These are phyloP conservation scores for Paramuricea clavata DNA, from an alignment of 92 coral and sea anemone genomes.

Conservation along the genomic window DNA sequence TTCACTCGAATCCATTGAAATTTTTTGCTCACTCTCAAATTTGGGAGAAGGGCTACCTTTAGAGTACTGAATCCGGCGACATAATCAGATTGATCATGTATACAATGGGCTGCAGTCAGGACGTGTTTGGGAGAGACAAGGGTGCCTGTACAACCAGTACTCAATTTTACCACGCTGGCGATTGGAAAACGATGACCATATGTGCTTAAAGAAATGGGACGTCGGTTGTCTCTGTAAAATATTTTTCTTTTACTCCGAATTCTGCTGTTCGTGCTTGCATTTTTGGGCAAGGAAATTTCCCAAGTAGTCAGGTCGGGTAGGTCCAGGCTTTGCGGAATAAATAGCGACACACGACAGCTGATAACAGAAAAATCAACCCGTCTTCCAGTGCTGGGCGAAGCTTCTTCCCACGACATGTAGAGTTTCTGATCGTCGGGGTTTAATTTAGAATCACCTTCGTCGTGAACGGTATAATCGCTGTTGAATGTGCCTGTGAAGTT, in stretches of 20 bases:
- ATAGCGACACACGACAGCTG: background rate
- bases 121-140: constrained; percentile 88
- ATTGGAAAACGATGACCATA: constrained; percentile 81
- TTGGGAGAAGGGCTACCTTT: constrained; percentile 77
- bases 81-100: constrained; percentile 87
- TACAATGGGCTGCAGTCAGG: constrained; percentile 92
- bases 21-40: constrained; percentile 47
- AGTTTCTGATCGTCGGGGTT: background rate
- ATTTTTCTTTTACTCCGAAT: constrained; percentile 67
- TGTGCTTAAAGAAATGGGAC: constrained; percentile 49
- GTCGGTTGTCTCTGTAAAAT: constrained; percentile 61
- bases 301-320: background rate
- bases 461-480: constrained; percentile 6
- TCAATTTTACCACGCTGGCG: constrained; percentile 77
- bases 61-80: constrained; percentile 75
- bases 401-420: constrained; percentile 75
- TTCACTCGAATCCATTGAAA: constrained; percentile 72
- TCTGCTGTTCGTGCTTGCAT: background rate
- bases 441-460: background rate
- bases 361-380: constrained; percentile 64
- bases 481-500: constrained; percentile 29
- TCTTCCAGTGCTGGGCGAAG: constrained; percentile 80
- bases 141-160: constrained; percentile 94
- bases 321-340: too few species aligned
- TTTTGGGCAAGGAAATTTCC: background rate